Percentiles rank a stretch among this genome's conserved stretches.
Evolutionary conservation across 2,113 vertebrate species (phyloP).

Genomic region (Nycticryphes semicollaris): DNA sequence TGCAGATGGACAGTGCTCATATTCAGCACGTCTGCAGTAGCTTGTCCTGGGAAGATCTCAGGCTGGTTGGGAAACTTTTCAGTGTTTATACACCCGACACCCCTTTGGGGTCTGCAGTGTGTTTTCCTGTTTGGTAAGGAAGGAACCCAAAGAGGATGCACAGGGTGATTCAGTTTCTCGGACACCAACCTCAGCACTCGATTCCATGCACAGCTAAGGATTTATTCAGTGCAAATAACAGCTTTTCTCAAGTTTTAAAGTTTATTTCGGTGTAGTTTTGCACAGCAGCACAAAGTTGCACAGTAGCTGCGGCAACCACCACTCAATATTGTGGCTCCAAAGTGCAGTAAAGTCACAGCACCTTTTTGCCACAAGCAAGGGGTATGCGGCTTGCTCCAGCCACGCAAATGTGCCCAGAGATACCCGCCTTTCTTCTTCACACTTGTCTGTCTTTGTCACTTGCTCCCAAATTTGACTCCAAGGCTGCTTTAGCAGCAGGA

Average conservation of each 20-base stretch:
- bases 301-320: not conserved
- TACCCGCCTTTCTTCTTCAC: not conserved
- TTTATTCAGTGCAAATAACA: not conserved
- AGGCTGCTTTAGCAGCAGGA: constrained; percentile 43
- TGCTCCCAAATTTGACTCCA: not conserved
- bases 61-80: not conserved
- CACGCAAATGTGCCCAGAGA: not conserved
- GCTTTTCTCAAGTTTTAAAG: not conserved
- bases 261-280: not conserved
- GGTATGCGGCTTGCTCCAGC: not conserved
- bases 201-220: not conserved
- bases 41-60: not conserved
- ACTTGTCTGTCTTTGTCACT: not conserved
- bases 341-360: accelerated
- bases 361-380: not conserved
- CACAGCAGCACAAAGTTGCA: not conserved
- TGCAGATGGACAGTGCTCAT: not conserved
- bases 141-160: too few species aligned
- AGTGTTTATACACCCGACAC: accelerated
- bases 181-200: not conserved
- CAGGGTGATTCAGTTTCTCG: accelerated
- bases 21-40: not conserved
- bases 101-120: accelerated
- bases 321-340: not conserved
- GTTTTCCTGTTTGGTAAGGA: not conserved